Conservation (phyloP, 2,888 invertebrate genomes). For the Melanostoma scalare region DNA sequence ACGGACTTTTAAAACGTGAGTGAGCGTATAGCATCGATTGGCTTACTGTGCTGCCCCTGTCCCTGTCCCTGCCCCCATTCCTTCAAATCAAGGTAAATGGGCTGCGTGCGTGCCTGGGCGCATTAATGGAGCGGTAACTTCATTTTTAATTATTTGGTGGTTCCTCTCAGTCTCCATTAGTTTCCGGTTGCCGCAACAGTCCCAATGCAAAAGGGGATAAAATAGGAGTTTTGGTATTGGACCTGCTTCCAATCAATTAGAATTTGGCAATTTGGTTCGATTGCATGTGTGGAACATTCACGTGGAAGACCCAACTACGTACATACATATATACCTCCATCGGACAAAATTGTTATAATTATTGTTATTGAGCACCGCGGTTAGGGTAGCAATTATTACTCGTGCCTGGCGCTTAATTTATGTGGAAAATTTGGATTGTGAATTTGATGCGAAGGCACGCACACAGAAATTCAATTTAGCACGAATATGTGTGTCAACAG, state of each 20-base stretch:
- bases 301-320: neutral
- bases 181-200: constrained; percentile 48
- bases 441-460: constrained; percentile 67
- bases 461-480: constrained; percentile 59
- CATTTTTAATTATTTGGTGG: constrained; percentile 68
- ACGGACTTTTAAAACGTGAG: constrained; percentile 65
- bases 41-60: constrained; percentile 21
- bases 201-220: neutral
- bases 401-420: constrained; percentile 54
- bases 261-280: constrained; percentile 55
- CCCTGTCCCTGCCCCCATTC: neutral
- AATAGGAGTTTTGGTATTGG: constrained; percentile 20
- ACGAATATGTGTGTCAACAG: constrained; percentile 52
- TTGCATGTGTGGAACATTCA: constrained; percentile 44
- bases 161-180: constrained; percentile 38
- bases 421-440: constrained; percentile 49
- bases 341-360: constrained; percentile 61
- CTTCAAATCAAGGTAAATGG: constrained; percentile 63
- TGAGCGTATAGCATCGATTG: constrained; percentile 55
- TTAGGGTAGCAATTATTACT: constrained; percentile 61
- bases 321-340: neutral
- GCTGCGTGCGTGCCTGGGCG: constrained; percentile 64
- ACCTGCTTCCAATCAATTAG: constrained; percentile 65
- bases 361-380: constrained; percentile 63
- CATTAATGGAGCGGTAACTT: constrained; percentile 71